Conservation (phyloP, 2,113 vertebrate genomes). For the Fulica atra region DNA sequence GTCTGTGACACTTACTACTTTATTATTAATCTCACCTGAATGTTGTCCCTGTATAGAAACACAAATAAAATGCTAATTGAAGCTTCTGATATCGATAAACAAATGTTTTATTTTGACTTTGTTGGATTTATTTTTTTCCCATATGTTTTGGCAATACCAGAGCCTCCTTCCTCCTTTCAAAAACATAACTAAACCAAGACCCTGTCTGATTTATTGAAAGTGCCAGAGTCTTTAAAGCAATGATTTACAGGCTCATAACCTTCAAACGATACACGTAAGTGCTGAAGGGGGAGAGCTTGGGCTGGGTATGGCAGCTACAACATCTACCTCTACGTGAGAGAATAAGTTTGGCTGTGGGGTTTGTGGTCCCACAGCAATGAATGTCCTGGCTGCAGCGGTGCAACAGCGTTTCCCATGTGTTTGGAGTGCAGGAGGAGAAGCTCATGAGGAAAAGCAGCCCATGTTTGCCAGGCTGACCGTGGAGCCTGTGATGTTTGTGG, state of each 20-base stretch:
- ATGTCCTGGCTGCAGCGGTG: not conserved
- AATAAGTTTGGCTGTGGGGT: not conserved
- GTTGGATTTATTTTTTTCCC: not conserved
- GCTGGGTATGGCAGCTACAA: not conserved
- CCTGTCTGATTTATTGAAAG: not conserved
- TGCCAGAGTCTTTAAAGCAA: not conserved
- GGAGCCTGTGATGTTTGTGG: not conserved
- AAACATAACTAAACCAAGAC: not conserved
- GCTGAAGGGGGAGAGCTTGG: not conserved
- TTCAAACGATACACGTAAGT: not conserved
- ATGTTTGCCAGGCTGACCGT: not conserved
- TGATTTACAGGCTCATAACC: not conserved
- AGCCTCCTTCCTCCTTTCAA: not conserved
- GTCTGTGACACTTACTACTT: not conserved
- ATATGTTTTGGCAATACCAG: not conserved
- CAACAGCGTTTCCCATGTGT: rapidly evolving
- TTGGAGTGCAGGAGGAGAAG: not conserved
- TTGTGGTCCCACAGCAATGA: not conserved
- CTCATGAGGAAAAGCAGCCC: not conserved
- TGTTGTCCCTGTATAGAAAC: not conserved
- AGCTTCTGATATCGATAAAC: not conserved
- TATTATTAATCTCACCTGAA: not conserved
- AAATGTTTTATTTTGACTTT: not conserved
- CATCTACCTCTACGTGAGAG: not conserved
- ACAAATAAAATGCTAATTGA: conserved; percentile 7